Base-by-base conservation (phyloP, 1,140 invertebrate genomes). In the Leptonema lineaticorne region DNA sequence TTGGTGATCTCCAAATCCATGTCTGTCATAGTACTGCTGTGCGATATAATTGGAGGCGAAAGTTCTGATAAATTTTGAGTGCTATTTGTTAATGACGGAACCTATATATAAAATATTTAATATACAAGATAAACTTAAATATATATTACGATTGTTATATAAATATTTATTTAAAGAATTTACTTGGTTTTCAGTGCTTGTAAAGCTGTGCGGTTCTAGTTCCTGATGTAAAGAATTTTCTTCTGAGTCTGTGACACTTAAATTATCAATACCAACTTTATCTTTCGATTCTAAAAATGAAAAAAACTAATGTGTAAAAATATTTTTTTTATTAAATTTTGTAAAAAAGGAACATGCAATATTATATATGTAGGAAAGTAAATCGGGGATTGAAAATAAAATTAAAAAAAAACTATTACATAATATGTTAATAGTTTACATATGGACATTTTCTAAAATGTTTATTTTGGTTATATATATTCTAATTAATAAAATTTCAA, bases 181-280 rank as follows among this genome's bases (percentile, higher is more conserved):
- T 69, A 81, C 80, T 77, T 82, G 81, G 74, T 82, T 82, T 56
- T 82, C 81, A 65, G 81, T 82, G 72, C 81, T 80, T 45, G 79
- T 78, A 29, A 81, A 74, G 75, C 81, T 82, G 65, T 80, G 79
- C 63, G 77, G 78, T 58, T 82, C 81, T 16, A 72, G 74, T 71
- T 82, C 80, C 65, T 79, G 80, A 6, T 78, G 74, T 28, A 76
- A 76, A 11, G 81, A 81, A 68, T 78, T 81, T 69, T 82, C 81
- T 77, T 82, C 81, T 6, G 81, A 82, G 73, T 82, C 81, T 59
- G 79, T 81, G 62, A 74, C 48, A 29, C 63, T 79, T 45, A 79
- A 80, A 71, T 78, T 81, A 46, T 82, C 80, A 70, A 78, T 75
- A 29, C 80, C 73, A 28, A 69, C 69, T 73, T 80, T 82, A 33